phyloP scores from a whole-genome alignment of 2,113 vertebrate species.

The Hyperoodon ampullatus region DNA sequence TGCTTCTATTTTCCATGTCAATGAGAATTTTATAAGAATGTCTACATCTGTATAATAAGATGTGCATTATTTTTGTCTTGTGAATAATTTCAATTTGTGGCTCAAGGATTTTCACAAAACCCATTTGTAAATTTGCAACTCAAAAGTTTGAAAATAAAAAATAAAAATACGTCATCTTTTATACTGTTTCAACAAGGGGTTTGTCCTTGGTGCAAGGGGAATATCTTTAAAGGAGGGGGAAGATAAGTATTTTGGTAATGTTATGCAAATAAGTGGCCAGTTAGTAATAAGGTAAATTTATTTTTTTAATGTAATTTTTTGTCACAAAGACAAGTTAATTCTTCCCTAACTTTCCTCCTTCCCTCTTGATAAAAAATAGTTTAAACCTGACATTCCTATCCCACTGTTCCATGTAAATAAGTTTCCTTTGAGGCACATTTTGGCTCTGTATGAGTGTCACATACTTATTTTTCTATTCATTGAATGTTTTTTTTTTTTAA shows the following conservation, averaged over 20 bases:
- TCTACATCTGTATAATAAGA: not conserved
- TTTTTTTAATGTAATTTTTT: not conserved
- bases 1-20: not conserved
- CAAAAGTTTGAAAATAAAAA: constrained; percentile 31
- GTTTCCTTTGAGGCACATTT: constrained; percentile 30
- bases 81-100: constrained; percentile 11
- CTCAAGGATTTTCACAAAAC: constrained; percentile 1
- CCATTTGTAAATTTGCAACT: not conserved
- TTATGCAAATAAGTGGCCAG: not conserved
- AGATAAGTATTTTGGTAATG: not conserved
- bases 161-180: not conserved
- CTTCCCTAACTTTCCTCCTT: not conserved
- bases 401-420: not conserved
- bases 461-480: constrained; percentile 55
- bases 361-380: not conserved
- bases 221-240: not conserved
- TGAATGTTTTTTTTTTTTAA: constrained; percentile 32
- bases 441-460: not conserved
- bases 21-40: not conserved
- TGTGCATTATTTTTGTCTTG: not conserved
- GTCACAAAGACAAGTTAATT: not conserved
- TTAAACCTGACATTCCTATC: not conserved
- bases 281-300: constrained; percentile 20
- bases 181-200: not conserved
- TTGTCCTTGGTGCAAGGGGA: not conserved